Evolutionary conservation across 64 coral and sea anemone species (phyloP), one percentile per base, ranked within the genome.

Genomic region (Exaiptasia diaphana): DNA sequence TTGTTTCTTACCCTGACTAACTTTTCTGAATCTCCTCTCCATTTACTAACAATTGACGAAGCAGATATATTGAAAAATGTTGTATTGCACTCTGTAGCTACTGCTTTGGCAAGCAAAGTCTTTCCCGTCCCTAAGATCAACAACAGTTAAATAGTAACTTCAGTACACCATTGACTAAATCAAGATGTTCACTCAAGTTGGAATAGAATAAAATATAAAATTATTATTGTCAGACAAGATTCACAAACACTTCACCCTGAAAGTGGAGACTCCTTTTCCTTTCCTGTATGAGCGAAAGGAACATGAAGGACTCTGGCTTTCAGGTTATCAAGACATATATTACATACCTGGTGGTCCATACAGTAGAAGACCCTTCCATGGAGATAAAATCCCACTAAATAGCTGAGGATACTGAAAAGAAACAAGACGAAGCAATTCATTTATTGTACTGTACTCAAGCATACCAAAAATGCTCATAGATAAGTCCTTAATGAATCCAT

Each of bases 1-100:
- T 38, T 50, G 14, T 27, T 53, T 25, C n/a, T 38, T 70, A 96
- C 93, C 62, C 95, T 63, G 42, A 99, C 95, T 75, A 99, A 90
- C 74, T 99, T 99, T 54, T 99, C 95, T 10, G 95, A 99, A 67
- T 99, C 95, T 21, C 95, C 95, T 21, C 95, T 71, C 95, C 95
- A 99, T 75, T 99, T 99, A 61, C 95, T 99, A 44, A 99, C 95
- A 35, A 99, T 99, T 3, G 95, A 92, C 40, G 95, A 99, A 15
- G 95, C 95, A 0, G 95, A 99, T 15, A 99, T 99, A 42, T 99
- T 99, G 59, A 99, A 99, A 65, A 99, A 99, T 4, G 95, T 99
- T 46, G 95, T 99, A 38, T 99, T 89, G 55, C 95, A 99, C 54
- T 99, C 95, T 32, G 95, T 99, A 28, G 95, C 95, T 12, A 99